Percentiles rank a stretch among this genome's conserved stretches.
These are phyloP conservation scores for Eilema griseolum DNA, from an alignment of 2,888 invertebrate genomes.

Conservation along the genomic window DNA sequence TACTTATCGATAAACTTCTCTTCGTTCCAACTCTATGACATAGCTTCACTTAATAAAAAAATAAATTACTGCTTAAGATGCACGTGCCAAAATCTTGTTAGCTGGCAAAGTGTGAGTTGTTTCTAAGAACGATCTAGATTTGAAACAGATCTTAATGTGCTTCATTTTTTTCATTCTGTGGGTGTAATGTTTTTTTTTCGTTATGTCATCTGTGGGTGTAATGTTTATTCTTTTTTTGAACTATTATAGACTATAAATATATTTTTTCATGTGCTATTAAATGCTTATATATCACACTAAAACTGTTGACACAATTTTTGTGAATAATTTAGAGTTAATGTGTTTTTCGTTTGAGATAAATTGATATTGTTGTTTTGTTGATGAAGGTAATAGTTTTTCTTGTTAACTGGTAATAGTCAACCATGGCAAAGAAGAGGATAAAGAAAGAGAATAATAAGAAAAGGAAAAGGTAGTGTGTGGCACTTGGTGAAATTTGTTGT, in stretches of 20 bases:
- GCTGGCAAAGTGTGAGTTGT: conserved; percentile 23
- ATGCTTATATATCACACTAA: background rate
- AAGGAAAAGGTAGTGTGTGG: no score
- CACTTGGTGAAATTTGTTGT: no score
- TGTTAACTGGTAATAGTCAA: no score
- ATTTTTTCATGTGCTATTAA: background rate
- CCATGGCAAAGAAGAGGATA: no score
- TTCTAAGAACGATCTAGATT: conserved; percentile 35
- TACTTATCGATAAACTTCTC: conserved; percentile 23
- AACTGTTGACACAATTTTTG: background rate
- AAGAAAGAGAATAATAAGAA: no score
- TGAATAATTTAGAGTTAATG: background rate
- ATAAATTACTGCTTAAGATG: conserved; percentile 42
- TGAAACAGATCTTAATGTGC: background rate
- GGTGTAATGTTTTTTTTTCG: no score
- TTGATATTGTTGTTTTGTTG: background rate
- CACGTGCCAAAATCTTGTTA: conserved; percentile 62
- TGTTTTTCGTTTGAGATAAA: background rate
- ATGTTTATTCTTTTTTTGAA: background rate
- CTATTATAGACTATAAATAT: background rate
- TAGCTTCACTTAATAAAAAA: conserved; percentile 15
- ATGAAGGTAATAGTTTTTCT: background rate
- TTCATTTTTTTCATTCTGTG: conserved; percentile 1
- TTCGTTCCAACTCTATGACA: background rate
- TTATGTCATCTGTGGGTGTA: background rate